Conservation (phyloP, 2,888 invertebrate species). For the Pyrrhosoma nymphula region DNA sequence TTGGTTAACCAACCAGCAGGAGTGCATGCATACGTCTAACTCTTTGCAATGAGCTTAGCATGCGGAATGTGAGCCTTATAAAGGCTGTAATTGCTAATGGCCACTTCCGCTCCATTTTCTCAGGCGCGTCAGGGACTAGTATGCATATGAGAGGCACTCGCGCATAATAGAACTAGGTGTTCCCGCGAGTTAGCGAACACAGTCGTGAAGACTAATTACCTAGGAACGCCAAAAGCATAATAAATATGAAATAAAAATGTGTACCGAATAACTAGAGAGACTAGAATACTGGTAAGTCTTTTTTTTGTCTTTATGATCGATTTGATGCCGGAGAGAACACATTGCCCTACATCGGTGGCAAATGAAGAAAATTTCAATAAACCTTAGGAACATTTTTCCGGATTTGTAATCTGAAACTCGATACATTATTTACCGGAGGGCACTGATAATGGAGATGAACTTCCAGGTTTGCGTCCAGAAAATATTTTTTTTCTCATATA, state of each 20-base stretch:
- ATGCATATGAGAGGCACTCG: conserved; percentile 23
- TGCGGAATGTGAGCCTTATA: neutral
- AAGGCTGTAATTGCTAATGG: conserved; percentile 6
- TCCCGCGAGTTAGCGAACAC: neutral
- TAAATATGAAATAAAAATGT: neutral
- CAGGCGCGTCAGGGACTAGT: neutral
- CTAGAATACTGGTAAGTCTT: neutral
- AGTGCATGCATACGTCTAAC: neutral
- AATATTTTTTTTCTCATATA: no score
- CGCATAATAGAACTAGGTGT: neutral
- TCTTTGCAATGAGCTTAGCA: neutral
- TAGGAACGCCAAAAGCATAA: neutral
- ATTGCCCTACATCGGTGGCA: neutral
- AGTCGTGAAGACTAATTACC: neutral
- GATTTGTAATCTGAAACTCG: neutral
- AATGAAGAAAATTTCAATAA: neutral
- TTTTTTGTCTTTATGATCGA: neutral
- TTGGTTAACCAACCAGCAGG: neutral
- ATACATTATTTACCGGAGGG: no score
- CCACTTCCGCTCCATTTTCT: conserved; percentile 29
- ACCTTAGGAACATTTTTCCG: neutral
- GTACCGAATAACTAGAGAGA: neutral
- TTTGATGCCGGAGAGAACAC: neutral
- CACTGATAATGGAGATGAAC: no score
- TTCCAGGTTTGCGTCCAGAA: no score